Evolutionary conservation across 2,797 vertebrate genomes (phyloP), one percentile per base, ranked within the genome.

Genomic region (Oryzias dopingdopingensis): DNA sequence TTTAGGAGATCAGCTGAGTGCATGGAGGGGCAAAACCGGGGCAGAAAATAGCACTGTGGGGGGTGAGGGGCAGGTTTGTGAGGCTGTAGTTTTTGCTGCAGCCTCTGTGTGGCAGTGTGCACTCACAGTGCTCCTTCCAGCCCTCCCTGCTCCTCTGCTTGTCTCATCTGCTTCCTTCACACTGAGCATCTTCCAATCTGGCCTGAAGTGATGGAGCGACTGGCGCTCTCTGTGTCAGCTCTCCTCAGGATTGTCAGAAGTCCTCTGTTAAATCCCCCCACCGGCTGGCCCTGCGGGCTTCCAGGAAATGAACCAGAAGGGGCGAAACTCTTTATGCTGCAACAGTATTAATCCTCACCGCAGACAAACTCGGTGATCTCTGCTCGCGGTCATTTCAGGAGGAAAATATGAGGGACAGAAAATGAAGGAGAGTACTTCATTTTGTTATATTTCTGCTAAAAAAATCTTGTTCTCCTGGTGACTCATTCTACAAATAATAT

Each of bases 161-260:
- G 72, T 79, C 85, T 87, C 80, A 83, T 84, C 86, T 84, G 78
- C 76, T 79, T 78, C 62, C 81, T 85, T 76, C 76, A 73, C 78
- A 77, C 83, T 79, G 81, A 82, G 85, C 74, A 55, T 81, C 76
- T 70, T 83, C 76, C 86, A 86, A 81, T 88, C 74, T 89, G 83
- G 80, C 87, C 79, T 69, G 80, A 13, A 84, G 89, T 81, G 48
- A 80, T 72, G 77, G 77, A 75, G 72, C 60, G 71, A 62, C 83
- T 69, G 62, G 67, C 56, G 62, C 75, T 81, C 72, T 76, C 42
- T 26, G 76, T 84, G 84, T 83, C 73, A 82, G 75, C 74, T 83
- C 84, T 85, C 84, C 83, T 83, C 76, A 67, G 79, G 80, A 84
- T 85, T 89, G 79, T 87, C 83, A 84, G 76, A 81, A 86, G 80